phyloP scores from a whole-genome alignment of 2,113 vertebrate species.

The Sphyrna mokarran region DNA sequence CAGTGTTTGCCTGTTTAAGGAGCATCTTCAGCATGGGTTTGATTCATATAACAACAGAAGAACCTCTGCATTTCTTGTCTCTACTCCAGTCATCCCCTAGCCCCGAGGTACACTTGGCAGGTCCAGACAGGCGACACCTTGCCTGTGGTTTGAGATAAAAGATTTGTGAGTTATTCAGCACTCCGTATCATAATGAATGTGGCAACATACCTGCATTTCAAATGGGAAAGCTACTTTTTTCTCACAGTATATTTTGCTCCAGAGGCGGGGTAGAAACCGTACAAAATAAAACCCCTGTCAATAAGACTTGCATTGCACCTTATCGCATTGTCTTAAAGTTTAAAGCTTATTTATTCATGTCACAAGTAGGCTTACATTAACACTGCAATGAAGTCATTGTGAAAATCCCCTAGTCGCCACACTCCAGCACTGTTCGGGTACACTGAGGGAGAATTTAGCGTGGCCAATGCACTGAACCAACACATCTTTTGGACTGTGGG shows the following conservation, averaged over 20 bases:
- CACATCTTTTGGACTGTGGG: too few species aligned
- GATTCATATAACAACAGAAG: neutral
- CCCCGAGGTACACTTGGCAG: neutral
- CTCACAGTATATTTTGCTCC: neutral
- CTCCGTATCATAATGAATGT: neutral
- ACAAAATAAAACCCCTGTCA: neutral
- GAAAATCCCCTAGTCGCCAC: too few species aligned
- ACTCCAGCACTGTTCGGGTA: too few species aligned
- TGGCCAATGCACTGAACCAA: too few species aligned
- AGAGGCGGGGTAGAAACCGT: neutral
- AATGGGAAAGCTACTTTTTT: neutral
- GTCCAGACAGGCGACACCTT: slow-evolving; percentile 16
- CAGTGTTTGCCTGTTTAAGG: neutral
- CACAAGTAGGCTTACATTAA: too few species aligned
- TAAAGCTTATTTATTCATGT: too few species aligned
- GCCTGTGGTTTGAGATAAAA: neutral
- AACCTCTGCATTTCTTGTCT: neutral
- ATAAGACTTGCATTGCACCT: neutral
- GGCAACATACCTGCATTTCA: neutral
- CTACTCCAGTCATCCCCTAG: neutral
- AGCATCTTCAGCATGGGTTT: neutral
- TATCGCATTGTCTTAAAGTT: neutral
- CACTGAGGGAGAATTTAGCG: too few species aligned
- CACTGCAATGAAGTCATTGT: too few species aligned
- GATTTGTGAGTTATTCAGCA: neutral